A percentile compares a stretch with the other conserved stretches of the same genome.
Evolutionary conservation across 2,797 vertebrate species (phyloP).

Genomic region (Acridotheres tristis): DNA sequence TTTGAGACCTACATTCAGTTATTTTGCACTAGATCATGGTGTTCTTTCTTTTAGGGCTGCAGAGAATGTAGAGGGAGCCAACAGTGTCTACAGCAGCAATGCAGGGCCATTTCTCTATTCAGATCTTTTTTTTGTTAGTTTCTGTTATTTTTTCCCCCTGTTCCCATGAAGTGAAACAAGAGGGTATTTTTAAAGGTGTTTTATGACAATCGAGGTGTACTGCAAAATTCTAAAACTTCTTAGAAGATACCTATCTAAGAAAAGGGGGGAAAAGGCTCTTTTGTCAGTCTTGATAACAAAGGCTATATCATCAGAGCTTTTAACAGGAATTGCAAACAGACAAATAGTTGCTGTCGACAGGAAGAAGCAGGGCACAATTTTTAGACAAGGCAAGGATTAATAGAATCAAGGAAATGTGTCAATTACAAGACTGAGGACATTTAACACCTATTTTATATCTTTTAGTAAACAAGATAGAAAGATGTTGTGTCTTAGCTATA

Average conservation of each 20-base stretch:
- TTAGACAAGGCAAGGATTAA: background rate
- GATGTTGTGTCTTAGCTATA: background rate
- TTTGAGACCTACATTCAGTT: background rate
- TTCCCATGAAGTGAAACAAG: background rate
- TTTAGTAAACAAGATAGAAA: background rate
- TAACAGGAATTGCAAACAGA: background rate
- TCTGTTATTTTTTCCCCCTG: rapidly evolving
- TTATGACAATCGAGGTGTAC: background rate
- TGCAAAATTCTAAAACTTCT: background rate
- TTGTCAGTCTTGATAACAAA: background rate
- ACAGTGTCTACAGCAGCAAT: background rate
- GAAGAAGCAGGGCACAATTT: background rate
- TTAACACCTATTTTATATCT: background rate
- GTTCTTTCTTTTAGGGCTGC: background rate
- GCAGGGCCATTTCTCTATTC: background rate
- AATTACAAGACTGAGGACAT: background rate
- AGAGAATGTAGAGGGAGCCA: background rate
- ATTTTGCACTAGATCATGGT: background rate
- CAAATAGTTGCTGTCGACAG: background rate
- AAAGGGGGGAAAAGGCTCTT: background rate
- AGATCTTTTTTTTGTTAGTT: background rate
- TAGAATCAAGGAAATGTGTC: background rate
- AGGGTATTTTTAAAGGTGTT: background rate
- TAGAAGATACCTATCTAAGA: background rate
- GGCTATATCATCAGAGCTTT: background rate